phyloP scores from a whole-genome alignment of 2,797 vertebrate species.

The Helarctos malayanus region DNA sequence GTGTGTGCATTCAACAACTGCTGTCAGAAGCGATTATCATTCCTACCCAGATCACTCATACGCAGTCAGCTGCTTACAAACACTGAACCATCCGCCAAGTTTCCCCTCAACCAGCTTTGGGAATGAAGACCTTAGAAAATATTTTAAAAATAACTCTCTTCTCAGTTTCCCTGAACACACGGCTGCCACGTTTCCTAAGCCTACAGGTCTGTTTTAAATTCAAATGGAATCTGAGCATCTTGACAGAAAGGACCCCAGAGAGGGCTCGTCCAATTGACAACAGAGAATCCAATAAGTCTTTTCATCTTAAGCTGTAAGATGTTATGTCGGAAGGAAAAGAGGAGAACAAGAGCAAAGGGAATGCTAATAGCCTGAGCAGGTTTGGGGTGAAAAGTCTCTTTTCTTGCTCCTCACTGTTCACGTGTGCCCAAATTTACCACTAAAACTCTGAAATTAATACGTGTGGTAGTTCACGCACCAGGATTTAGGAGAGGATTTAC shows the following conservation, averaged over 20 bases:
- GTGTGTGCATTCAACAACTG: not conserved
- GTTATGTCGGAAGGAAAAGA: slow-evolving; percentile 52
- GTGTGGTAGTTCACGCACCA: not conserved
- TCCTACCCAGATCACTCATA: not conserved
- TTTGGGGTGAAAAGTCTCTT: slow-evolving; percentile 7
- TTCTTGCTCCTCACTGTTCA: not conserved
- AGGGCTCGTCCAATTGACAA: slow-evolving; percentile 84
- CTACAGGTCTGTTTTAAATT: slow-evolving; percentile 83
- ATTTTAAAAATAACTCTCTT: slow-evolving; percentile 69
- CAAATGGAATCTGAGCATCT: slow-evolving; percentile 81
- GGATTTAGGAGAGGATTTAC: not conserved
- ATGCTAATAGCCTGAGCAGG: slow-evolving; percentile 63
- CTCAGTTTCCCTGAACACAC: slow-evolving; percentile 52
- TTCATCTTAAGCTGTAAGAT: slow-evolving; percentile 76
- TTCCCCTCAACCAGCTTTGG: not conserved
- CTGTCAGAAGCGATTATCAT: not conserved
- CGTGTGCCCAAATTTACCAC: not conserved
- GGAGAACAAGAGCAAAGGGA: slow-evolving; percentile 29
- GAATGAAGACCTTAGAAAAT: slow-evolving; percentile 60
- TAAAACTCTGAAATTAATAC: not conserved
- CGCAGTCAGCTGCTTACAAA: not conserved
- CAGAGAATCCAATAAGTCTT: slow-evolving; percentile 85
- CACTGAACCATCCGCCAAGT: not conserved
- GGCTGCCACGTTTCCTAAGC: not conserved
- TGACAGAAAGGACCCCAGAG: slow-evolving; percentile 85